Conservation (phyloP, 1,140 invertebrate species). For the Diabrotica virgifera region DNA sequence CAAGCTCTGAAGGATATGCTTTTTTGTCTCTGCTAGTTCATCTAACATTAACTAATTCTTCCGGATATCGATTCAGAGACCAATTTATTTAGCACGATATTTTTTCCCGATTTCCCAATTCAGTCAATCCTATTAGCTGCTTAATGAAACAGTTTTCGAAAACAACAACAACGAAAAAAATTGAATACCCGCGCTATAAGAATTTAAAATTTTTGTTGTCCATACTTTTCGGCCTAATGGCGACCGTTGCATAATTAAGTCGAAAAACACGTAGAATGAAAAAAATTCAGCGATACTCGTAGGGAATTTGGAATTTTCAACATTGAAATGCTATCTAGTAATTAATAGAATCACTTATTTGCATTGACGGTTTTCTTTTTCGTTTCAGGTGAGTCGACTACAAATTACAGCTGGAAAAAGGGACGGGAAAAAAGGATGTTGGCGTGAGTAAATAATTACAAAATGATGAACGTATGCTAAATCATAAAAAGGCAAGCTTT, state of each 20-base stretch:
- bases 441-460: too few species aligned
- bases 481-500: too few species aligned
- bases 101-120: too few species aligned
- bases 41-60: too few species aligned
- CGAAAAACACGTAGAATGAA: not conserved
- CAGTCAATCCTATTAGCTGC: not conserved
- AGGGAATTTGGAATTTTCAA: conserved; percentile 8
- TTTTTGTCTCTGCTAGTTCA: too few species aligned
- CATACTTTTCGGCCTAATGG: not conserved
- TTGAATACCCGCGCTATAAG: not conserved
- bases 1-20: too few species aligned
- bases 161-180: not conserved
- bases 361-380: conserved; percentile 1
- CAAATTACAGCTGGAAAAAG: too few species aligned
- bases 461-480: too few species aligned
- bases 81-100: too few species aligned
- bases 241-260: conserved; percentile 5
- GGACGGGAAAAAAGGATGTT: too few species aligned
- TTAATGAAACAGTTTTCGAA: not conserved
- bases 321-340: conserved; percentile 18
- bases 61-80: too few species aligned
- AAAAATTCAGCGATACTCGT: not conserved
- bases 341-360: conserved; percentile 12
- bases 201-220: not conserved
- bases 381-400: conserved; percentile 17